phyloP scores from a whole-genome alignment of 2,113 vertebrate genomes.

The Rhinolophus sinicus region DNA sequence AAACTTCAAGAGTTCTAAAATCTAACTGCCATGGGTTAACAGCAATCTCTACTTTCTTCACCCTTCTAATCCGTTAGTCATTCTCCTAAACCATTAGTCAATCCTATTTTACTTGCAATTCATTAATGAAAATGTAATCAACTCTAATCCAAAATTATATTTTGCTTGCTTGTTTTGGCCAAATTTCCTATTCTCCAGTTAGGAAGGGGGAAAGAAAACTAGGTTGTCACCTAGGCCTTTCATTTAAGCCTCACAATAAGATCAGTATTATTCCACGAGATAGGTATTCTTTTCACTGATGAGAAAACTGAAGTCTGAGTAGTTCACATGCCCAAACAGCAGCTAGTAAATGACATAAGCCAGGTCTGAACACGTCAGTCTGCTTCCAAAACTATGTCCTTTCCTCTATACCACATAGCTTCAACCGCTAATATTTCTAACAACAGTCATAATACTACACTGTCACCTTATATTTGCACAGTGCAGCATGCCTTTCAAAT shows the following conservation, averaged over 20 bases:
- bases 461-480: not conserved
- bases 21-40: conserved; percentile 5
- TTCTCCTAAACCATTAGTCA: not conserved
- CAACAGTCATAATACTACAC: not conserved
- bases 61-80: not conserved
- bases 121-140: conserved; percentile 30
- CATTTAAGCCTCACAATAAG: conserved; percentile 13
- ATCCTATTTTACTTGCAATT: conserved; percentile 25
- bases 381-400: not conserved
- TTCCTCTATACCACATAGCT: not conserved
- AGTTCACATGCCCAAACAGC: not conserved
- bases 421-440: not conserved
- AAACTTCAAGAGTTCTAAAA: conserved; percentile 9
- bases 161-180: conserved; percentile 15
- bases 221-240: not conserved
- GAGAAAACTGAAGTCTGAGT: conserved; percentile 27
- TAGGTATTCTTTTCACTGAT: not conserved
- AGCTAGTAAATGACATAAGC: not conserved
- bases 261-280: not conserved
- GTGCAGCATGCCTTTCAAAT: not conserved
- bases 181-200: not conserved
- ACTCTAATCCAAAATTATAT: not conserved
- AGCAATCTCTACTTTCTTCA: conserved; percentile 10
- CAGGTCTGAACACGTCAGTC: not conserved
- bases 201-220: conserved; percentile 37